Evolutionary conservation across 2,797 vertebrate genomes (phyloP).

Genomic region (Rhinichthys osculus): DNA sequence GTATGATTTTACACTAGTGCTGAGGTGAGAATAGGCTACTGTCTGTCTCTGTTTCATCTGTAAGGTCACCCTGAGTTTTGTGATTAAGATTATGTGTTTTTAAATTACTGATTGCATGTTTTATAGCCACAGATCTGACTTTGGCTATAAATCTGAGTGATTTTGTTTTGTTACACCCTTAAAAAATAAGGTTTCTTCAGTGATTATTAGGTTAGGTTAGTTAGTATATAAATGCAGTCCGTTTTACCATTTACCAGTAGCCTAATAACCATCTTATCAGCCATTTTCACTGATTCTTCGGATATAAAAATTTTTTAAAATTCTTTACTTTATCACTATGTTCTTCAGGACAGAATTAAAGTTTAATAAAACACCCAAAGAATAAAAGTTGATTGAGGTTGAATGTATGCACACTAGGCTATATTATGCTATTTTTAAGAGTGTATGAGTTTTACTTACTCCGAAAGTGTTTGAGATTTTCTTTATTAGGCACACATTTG

Average conservation of each 20-base stretch:
- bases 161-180: not conserved
- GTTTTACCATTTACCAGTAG: no score
- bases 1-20: constrained; percentile 27
- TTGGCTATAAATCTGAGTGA: no score
- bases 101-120: not conserved
- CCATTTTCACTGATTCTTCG: not conserved
- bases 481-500: not conserved
- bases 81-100: not conserved
- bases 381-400: not conserved
- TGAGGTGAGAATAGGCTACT: constrained; percentile 59
- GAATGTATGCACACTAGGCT: not conserved
- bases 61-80: not conserved
- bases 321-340: no score
- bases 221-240: not conserved
- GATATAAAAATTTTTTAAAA: not conserved
- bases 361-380: not conserved
- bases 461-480: not conserved
- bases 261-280: not conserved
- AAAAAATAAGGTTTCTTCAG: not conserved
- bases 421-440: not conserved
- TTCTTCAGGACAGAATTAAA: not conserved
- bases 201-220: not conserved
- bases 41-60: not conserved
- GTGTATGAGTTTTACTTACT: constrained; percentile 7
- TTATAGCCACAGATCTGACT: not conserved